Conservation (phyloP, 2,888 invertebrate genomes). For the Melinopterus prodromus region DNA sequence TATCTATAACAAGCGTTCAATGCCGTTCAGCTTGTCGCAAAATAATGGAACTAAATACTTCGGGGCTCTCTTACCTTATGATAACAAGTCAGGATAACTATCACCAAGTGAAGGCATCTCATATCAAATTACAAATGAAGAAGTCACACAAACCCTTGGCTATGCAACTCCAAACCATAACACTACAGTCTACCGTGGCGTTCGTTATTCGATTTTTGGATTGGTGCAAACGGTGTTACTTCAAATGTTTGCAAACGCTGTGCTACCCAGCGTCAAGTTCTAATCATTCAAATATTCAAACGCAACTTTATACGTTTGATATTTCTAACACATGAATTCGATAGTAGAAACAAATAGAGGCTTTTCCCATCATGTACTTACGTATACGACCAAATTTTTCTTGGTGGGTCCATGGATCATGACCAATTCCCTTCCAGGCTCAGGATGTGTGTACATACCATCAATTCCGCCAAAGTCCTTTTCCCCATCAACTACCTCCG, state of each 20-base stretch:
- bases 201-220: too few species aligned
- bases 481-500: conserved; percentile 58
- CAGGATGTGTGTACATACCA: conserved; percentile 63
- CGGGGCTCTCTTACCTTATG: background rate
- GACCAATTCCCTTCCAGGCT: conserved; percentile 65
- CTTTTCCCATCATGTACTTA: conserved; percentile 54
- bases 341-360: background rate
- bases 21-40: too few species aligned
- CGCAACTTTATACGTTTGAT: too few species aligned
- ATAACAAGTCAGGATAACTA: background rate
- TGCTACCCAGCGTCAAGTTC: too few species aligned
- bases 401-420: conserved; percentile 69
- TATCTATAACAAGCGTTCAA: too few species aligned
- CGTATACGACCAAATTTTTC: conserved; percentile 68
- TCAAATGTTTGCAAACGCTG: too few species aligned
- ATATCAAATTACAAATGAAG: background rate
- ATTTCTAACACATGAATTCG: too few species aligned
- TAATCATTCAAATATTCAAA: too few species aligned
- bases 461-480: conserved; percentile 61
- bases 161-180: background rate
- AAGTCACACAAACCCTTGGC: background rate
- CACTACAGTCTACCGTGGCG: too few species aligned
- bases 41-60: too few species aligned
- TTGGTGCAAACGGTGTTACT: too few species aligned
- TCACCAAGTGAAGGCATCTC: background rate